Conservation (phyloP, 2,888 invertebrate genomes). For the Nephrotoma appendiculata region DNA sequence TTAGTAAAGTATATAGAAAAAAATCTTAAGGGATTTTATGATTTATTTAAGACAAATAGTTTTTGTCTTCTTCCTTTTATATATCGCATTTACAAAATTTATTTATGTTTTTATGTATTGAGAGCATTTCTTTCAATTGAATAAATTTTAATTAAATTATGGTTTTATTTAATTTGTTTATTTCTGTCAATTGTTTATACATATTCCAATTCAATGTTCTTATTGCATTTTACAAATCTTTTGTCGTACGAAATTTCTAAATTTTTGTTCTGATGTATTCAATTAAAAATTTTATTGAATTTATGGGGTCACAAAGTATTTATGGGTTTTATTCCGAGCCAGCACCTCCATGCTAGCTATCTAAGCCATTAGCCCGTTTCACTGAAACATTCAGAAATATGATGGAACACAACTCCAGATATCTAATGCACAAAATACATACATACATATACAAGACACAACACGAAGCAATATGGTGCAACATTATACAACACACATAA, state of each 20-base stretch:
- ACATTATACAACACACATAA: no score
- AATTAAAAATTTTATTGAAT: background rate
- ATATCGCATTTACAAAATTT: background rate
- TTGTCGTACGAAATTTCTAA: background rate
- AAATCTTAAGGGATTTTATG: background rate
- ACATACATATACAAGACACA: no score
- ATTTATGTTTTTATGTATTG: background rate
- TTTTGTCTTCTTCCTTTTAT: background rate
- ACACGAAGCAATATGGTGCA: no score
- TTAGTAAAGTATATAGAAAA: background rate
- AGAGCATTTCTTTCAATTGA: background rate
- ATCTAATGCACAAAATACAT: no score
- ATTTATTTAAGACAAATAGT: background rate
- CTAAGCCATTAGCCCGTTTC: no score
- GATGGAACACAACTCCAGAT: no score
- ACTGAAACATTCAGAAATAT: no score
- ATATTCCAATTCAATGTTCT: background rate
- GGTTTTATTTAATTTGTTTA: background rate
- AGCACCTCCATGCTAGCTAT: no score
- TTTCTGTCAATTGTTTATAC: background rate
- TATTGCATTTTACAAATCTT: background rate
- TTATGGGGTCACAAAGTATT: background rate
- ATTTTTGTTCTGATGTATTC: background rate
- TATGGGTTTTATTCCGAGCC: no score
- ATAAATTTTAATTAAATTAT: background rate